Base-by-base conservation (phyloP, 2,888 invertebrate species). In the Corythucha ciliata region DNA sequence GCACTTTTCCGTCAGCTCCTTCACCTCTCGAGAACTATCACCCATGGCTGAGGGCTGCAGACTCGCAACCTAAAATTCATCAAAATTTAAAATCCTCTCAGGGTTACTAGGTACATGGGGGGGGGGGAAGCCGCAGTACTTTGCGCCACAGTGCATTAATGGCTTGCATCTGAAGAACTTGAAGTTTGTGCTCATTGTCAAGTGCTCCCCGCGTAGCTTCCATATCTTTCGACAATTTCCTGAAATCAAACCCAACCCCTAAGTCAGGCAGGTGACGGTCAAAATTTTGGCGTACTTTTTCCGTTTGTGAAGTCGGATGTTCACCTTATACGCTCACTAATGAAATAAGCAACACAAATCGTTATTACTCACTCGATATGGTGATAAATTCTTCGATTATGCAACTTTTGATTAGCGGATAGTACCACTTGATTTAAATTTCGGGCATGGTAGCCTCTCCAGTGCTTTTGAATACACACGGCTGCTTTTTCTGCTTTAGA, bases 121-220 rank as follows among this genome's bases (percentile, higher is more conserved):
- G n/a, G n/a, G n/a, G n/a, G n/a, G n/a, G n/a, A 44, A 18, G 69
- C 0, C 79, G 77, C 14, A 83, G 81, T 2, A 87, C 83, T 66
- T 87, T 87, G 68, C 86, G 87, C 89, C 89, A 90, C 3, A 90
- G 70, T 1, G 88, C 88, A 64, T 84, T 85, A 61, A 90, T 90
- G 4, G 90, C 89, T 68, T 90, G 89, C 79, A 88, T 86, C 70
- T 90, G 90, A 42, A 90, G 69, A 64, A 87, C 80, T 61, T 89
- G 86, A 51, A 90, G 80, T 64, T 86, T 87, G 24, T 87, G 72
- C 65, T 90, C 89, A 62, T 84, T 84, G 64, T 88, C 86, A 39
- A 89, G 66, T 12, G 87, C 88, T 2, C 81, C 82, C 66, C 88
- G 85, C 0, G 89, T 86, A 12, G 83, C 79, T 64, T 83, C 82